Percentiles rank a stretch among this genome's conserved stretches.
These are phyloP conservation scores for Cyphomyrmex costatus DNA, from an alignment of 1,140 invertebrate genomes.

Conservation along the genomic window DNA sequence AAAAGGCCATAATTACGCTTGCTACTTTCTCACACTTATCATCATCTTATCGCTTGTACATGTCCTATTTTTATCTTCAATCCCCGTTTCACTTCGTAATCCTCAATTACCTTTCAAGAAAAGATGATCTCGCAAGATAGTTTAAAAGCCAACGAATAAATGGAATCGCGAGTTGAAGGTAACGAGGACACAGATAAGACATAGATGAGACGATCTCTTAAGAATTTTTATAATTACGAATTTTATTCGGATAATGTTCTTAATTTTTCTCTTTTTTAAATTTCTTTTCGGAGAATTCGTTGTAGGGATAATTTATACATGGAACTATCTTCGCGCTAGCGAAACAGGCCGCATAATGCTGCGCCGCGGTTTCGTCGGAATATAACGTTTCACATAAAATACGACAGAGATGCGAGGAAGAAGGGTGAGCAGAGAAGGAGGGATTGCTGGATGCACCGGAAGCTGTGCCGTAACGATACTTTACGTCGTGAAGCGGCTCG, in stretches of 20 bases:
- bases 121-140: slow-evolving; percentile 53
- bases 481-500: slow-evolving; percentile 47
- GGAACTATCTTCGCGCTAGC: slow-evolving; percentile 29
- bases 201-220: slow-evolving; percentile 24
- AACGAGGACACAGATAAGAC: slow-evolving; percentile 39
- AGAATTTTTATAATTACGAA: slow-evolving; percentile 63
- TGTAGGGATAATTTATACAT: slow-evolving; percentile 27
- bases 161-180: slow-evolving; percentile 25
- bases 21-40: background rate
- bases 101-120: slow-evolving; percentile 43
- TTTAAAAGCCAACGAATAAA: slow-evolving; percentile 12
- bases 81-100: slow-evolving; percentile 46
- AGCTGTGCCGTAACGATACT: slow-evolving; percentile 66
- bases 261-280: background rate
- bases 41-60: slow-evolving; percentile 45
- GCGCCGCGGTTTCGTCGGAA: slow-evolving; percentile 28
- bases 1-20: slow-evolving; percentile 20
- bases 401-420: background rate
- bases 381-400: slow-evolving; percentile 59
- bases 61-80: slow-evolving; percentile 55
- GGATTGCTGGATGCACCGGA: slow-evolving; percentile 21
- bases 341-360: slow-evolving; percentile 37
- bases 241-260: slow-evolving; percentile 47
- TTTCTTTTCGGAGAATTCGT: background rate
- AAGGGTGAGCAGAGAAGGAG: too few species aligned